Percentiles rank a stretch among this genome's conserved stretches.
Evolutionary conservation across 2,888 invertebrate species (phyloP).

Genomic region (Mythimna pallens): DNA sequence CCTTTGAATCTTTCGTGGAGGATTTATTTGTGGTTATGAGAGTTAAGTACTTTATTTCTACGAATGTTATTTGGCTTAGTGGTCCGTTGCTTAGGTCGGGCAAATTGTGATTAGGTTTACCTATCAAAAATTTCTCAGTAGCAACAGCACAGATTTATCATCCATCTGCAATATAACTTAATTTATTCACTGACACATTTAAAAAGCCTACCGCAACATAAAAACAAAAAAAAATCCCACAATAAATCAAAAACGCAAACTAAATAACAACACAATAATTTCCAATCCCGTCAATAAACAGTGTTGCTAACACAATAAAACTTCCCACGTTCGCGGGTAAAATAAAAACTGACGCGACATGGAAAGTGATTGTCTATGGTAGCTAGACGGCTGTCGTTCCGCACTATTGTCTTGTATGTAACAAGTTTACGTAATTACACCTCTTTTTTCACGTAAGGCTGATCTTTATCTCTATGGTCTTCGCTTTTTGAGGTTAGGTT

Average conservation of each 20-base stretch:
- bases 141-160: no score
- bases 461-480: slow-evolving; percentile 60
- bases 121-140: not conserved
- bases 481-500: slow-evolving; percentile 54
- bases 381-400: slow-evolving; percentile 61
- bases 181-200: slow-evolving; percentile 9
- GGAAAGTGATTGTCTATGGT: slow-evolving; percentile 72
- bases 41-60: not conserved
- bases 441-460: slow-evolving; percentile 55
- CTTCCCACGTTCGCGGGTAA: slow-evolving; percentile 70
- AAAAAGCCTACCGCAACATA: slow-evolving; percentile 46
- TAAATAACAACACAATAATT: slow-evolving; percentile 36
- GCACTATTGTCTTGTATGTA: slow-evolving; percentile 66
- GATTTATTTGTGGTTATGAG: slow-evolving; percentile 5
- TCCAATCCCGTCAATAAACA: slow-evolving; percentile 62
- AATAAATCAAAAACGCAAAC: slow-evolving; percentile 35
- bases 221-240: slow-evolving; percentile 23
- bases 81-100: not conserved
- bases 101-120: not conserved
- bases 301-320: slow-evolving; percentile 68
- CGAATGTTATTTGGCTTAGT: not conserved
- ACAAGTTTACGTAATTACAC: slow-evolving; percentile 65
- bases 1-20: not conserved
- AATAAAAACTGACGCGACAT: slow-evolving; percentile 65
- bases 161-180: not conserved